Conservation (phyloP, 2,113 vertebrate species). For the Rhinolophus sinicus region DNA sequence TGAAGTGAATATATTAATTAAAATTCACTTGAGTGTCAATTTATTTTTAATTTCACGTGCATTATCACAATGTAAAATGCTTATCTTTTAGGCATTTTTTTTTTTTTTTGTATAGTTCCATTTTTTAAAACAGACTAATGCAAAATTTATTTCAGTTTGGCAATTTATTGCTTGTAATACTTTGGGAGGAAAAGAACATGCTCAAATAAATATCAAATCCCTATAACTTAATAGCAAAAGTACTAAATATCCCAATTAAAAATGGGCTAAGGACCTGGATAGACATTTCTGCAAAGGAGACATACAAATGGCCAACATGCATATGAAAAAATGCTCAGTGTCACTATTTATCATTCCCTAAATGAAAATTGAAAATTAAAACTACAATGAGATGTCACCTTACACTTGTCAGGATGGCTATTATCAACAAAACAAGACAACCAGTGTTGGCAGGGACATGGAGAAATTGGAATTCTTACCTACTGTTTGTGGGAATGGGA, state of each 20-base stretch:
- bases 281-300: neutral
- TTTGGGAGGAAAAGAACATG: neutral
- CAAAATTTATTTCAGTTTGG: neutral
- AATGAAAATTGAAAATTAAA: neutral
- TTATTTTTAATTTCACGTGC: neutral
- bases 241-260: neutral
- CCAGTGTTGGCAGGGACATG: neutral
- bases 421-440: neutral
- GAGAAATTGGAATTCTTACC: neutral
- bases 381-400: neutral
- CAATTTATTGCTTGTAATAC: neutral
- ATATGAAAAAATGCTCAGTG: neutral
- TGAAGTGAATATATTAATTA: slow-evolving; percentile 8
- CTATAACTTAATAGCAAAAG: neutral
- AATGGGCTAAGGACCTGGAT: neutral
- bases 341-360: neutral
- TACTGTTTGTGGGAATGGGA: neutral
- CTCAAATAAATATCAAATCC: neutral
- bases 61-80: neutral
- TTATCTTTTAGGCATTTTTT: neutral
- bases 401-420: neutral
- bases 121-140: neutral
- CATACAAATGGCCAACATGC: neutral
- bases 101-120: neutral
- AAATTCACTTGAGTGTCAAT: neutral